A percentile compares a stretch with the other conserved stretches of the same genome.
Evolutionary conservation across 1,140 invertebrate species (phyloP).

Genomic region (Eulimnadia texana): DNA sequence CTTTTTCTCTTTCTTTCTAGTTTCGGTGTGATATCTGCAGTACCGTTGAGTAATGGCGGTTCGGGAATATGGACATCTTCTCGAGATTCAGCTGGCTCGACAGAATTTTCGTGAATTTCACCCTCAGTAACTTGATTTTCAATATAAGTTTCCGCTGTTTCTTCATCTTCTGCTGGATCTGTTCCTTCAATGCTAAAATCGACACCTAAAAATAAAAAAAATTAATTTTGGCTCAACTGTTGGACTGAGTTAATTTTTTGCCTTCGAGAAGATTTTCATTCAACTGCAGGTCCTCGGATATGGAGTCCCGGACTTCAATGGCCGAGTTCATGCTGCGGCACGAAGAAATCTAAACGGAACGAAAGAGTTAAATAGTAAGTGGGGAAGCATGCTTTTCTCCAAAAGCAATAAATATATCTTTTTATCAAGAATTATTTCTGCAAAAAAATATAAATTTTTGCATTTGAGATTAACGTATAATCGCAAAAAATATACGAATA

Average conservation of each 20-base stretch:
- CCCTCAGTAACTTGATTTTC: not conserved
- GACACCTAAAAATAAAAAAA: not conserved
- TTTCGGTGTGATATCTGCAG: not conserved
- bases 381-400: not conserved
- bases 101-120: not conserved
- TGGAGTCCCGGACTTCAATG: conserved; percentile 12
- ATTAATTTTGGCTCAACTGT: no score
- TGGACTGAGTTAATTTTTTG: no score
- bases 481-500: not conserved
- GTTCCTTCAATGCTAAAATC: conserved; percentile 7
- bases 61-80: not conserved
- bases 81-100: not conserved
- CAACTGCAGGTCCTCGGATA: conserved; percentile 6
- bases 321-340: conserved; percentile 13
- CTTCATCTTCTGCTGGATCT: conserved; percentile 1
- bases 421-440: not conserved
- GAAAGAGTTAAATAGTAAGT: not conserved
- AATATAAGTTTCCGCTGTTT: not conserved
- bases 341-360: not conserved
- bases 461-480: no score
- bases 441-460: not conserved
- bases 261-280: conserved; percentile 10
- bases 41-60: not conserved
- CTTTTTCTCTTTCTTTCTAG: not conserved
- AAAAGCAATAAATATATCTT: not conserved